Conservation (phyloP, 2,888 invertebrate species). For the Polydrusus tereticollis region DNA sequence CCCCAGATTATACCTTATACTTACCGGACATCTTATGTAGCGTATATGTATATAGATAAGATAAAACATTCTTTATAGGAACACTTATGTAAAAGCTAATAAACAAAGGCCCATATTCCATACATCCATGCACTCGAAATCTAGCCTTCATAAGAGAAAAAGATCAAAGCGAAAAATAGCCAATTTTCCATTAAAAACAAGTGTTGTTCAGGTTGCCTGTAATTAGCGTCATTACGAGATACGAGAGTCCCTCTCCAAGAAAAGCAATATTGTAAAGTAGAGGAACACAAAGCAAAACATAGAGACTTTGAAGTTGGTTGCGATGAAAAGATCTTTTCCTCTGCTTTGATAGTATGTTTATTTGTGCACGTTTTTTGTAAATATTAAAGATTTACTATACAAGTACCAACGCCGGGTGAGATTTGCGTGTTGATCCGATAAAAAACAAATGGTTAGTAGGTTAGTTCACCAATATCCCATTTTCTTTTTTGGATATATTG, state of each 20-base stretch:
- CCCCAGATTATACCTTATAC: too few species aligned
- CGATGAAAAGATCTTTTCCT: conserved; percentile 33
- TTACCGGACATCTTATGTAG: too few species aligned
- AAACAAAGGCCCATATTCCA: not conserved
- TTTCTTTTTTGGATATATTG: too few species aligned
- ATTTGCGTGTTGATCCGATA: too few species aligned
- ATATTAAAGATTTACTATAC: too few species aligned
- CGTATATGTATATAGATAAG: not conserved
- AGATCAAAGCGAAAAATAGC: conserved; percentile 47
- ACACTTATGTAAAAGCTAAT: not conserved
- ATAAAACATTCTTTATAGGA: too few species aligned
- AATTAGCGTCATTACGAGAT: conserved; percentile 47
- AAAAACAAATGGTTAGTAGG: too few species aligned
- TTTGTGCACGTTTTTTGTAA: too few species aligned
- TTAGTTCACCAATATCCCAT: too few species aligned
- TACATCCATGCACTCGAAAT: conserved; percentile 21
- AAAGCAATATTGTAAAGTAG: conserved; percentile 44
- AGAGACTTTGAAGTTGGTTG: conserved; percentile 41
- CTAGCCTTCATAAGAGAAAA: conserved; percentile 20
- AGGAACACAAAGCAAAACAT: conserved; percentile 35
- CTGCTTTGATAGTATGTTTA: conserved; percentile 29
- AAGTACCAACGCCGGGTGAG: too few species aligned
- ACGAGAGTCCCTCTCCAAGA: conserved; percentile 22
- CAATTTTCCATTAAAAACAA: conserved; percentile 47
- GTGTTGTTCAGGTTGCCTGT: conserved; percentile 45